These are phyloP conservation scores for Nymphicus hollandicus DNA, from an alignment of 2,113 vertebrate species.

Conservation along the genomic window DNA sequence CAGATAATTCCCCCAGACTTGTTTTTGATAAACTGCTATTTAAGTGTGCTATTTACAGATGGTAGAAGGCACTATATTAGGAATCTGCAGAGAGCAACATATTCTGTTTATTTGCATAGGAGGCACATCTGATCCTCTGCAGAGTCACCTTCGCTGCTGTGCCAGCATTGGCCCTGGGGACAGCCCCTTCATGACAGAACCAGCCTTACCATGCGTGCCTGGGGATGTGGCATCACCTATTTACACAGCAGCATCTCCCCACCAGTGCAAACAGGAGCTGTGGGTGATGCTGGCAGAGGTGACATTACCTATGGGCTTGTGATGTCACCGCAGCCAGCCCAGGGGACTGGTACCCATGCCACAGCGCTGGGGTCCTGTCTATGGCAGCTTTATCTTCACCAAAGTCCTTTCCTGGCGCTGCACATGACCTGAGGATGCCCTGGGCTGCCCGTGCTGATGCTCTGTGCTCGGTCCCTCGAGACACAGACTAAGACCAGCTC, in stretches of 20 bases:
- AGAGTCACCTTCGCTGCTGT: fast-evolving
- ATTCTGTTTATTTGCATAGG: neutral
- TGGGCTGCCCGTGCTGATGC: fast-evolving
- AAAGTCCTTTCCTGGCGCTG: neutral
- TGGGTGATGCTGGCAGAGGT: neutral
- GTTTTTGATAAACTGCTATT: neutral
- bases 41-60: neutral
- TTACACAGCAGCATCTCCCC: neutral
- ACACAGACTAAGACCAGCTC: neutral
- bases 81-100: neutral
- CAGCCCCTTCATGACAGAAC: neutral
- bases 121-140: neutral
- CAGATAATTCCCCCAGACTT: neutral
- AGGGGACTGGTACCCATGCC: neutral
- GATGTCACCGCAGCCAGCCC: fast-evolving
- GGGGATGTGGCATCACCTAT: fast-evolving
- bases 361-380: fast-evolving
- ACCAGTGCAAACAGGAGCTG: fast-evolving
- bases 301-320: fast-evolving
- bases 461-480: neutral
- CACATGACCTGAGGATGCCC: fast-evolving
- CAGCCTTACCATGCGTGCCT: fast-evolving
- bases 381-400: fast-evolving
- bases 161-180: fast-evolving
- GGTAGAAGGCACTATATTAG: neutral